Base-by-base conservation (phyloP, 2,888 invertebrate genomes). In the Lepeophtheirus nordmannii region DNA sequence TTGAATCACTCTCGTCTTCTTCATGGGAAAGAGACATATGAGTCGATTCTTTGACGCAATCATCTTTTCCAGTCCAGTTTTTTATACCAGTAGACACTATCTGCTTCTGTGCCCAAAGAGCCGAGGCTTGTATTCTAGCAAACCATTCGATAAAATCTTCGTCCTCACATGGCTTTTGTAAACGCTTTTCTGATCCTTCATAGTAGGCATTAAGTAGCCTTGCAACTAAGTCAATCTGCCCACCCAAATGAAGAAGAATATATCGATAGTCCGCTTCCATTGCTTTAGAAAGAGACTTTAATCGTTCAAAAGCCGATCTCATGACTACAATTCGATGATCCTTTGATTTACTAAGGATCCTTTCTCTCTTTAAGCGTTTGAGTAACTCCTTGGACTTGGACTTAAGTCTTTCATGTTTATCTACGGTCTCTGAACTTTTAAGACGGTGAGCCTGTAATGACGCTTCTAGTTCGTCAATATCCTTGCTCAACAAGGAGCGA, bases 201-300 rank as follows among this genome's bases (percentile, higher is more conserved):
- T n/a, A 46, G 17, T 46, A 46, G 5, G 53, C 53, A 46, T 17
- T 46, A 14, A 46, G 17, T n/a, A 46, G 8, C 17, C 53, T 46
- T 17, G 53, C 53, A n/a, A 46, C 17, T 46, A 46, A 46, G 17
- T 46, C 53, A 8, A 46, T 46, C 8, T 46, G 53, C 8, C 53
- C 53, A 14, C 53, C 53, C 17, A 46, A 46, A 8, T 46, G 53
- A n/a, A 46, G 53, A 46, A 46, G 53, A 46, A 46, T 46, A 17
- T 46, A 46, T 14, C 53, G 53, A 46, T 46, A 46, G 53, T 46
- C 53, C 8, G 53, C 53, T 46, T 46, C 53, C 53, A 46, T 46
- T 2, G 53, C 53, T 17, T 46, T 46, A 17, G 53, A 46, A 17
- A 46, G 53, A 17, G 5, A 46, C 53, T 46, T 46, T 8, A 46